These are phyloP conservation scores for Ciconia maguari DNA, from an alignment of 2,113 vertebrate species.

Conservation along the genomic window DNA sequence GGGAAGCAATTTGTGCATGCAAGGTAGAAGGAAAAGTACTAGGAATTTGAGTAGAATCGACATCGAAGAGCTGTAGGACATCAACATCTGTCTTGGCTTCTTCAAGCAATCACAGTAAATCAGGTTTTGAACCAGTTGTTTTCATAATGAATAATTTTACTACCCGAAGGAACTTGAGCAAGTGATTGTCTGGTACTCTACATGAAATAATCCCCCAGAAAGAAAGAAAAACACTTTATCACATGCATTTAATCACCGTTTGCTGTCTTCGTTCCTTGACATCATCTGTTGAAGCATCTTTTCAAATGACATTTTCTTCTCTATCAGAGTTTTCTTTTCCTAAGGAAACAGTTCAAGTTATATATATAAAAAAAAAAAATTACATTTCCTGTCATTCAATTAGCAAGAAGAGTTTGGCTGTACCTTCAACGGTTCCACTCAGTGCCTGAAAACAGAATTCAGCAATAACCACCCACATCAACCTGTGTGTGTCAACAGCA, in stretches of 20 bases:
- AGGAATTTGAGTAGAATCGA: neutral
- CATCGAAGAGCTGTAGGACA: neutral
- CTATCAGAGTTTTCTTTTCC: conserved; percentile 71
- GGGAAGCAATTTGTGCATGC: neutral
- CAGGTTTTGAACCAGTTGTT: neutral
- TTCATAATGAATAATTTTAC: neutral
- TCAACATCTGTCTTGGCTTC: neutral
- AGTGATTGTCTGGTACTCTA: too few relatives aligned
- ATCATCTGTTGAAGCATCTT: conserved; percentile 57
- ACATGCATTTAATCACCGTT: conserved; percentile 32
- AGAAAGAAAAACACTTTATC: neutral
- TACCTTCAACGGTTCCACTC: fast-evolving
- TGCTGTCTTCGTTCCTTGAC: neutral
- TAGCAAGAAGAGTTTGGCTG: too few relatives aligned
- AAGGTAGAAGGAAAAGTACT: neutral
- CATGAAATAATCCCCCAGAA: neutral
- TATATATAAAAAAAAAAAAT: neutral
- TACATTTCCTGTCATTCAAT: fast-evolving
- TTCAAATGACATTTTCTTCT: conserved; percentile 66
- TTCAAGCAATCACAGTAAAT: neutral
- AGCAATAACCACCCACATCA: neutral
- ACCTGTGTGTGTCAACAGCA: too few relatives aligned
- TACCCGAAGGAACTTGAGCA: neutral
- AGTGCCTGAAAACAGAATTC: neutral
- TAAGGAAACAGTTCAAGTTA: conserved; percentile 13